Conservation (phyloP, 2,888 invertebrate species). For the Cephus nigrinus region DNA sequence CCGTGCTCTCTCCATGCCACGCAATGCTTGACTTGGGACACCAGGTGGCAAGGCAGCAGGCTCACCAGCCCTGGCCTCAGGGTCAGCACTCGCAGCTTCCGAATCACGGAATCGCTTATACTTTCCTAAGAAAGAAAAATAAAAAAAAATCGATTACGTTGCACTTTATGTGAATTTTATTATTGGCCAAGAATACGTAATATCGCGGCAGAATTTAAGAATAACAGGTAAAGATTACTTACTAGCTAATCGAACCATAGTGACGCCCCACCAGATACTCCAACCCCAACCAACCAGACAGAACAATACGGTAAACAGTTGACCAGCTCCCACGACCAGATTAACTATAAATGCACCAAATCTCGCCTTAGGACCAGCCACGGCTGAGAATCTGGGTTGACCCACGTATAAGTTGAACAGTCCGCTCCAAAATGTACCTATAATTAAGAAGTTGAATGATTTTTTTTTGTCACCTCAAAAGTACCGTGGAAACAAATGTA, state of each 20-base stretch:
- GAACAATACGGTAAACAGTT: conserved; percentile 93
- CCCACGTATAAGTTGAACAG: conserved; percentile 89
- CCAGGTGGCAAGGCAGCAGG: conserved; percentile 51
- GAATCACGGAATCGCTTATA: conserved; percentile 61
- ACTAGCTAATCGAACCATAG: conserved; percentile 91
- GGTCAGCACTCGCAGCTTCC: conserved; percentile 56
- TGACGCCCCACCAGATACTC: conserved; percentile 98
- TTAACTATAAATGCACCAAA: conserved; percentile 88
- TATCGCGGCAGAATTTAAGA: background rate
- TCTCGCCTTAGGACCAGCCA: conserved; percentile 80
- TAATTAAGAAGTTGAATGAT: conserved; percentile 34
- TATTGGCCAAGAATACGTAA: background rate
- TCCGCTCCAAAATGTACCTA: conserved; percentile 92
- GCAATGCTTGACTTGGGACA: conserved; percentile 52
- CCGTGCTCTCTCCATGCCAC: conserved; percentile 53
- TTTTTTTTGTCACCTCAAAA: background rate
- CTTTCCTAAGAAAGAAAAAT: conserved; percentile 46
- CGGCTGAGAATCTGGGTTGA: conserved; percentile 86
- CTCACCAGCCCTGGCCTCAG: conserved; percentile 53
- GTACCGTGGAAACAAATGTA: background rate
- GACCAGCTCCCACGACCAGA: conserved; percentile 85
- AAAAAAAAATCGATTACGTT: conserved; percentile 1
- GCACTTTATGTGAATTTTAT: background rate
- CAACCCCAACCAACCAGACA: conserved; percentile 97
- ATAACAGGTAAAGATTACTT: conserved; percentile 64